A percentile compares a stretch with the other conserved stretches of the same genome.
These are phyloP conservation scores for Pterocles burchelli DNA, from an alignment of 2,113 vertebrate genomes.

Conservation along the genomic window DNA sequence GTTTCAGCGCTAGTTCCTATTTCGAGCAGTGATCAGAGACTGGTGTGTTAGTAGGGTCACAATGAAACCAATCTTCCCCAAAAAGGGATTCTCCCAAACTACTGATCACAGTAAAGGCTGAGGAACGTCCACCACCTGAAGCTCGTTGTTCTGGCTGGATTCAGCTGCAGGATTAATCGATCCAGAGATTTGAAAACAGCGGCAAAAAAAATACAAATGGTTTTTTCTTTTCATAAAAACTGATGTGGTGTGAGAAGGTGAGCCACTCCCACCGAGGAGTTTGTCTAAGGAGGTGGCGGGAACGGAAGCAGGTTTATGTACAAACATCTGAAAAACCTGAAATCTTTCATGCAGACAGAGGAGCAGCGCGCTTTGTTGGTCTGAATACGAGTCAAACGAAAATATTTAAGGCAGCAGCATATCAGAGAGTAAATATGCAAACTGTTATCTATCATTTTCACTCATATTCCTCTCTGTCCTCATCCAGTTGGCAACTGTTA, in stretches of 20 bases:
- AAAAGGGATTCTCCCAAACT: neutral
- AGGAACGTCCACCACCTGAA: neutral
- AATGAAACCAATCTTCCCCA: neutral
- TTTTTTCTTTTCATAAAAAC: neutral
- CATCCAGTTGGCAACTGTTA: neutral
- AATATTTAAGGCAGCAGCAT: neutral
- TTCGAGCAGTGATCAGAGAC: neutral
- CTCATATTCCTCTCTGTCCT: neutral
- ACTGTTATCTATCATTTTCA: neutral
- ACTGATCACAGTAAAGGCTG: neutral
- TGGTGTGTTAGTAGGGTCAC: neutral
- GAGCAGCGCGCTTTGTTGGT: neutral
- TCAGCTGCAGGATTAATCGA: neutral
- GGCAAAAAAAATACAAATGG: neutral
- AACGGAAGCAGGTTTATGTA: neutral
- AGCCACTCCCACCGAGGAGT: neutral
- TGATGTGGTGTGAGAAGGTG: neutral
- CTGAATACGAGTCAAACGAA: neutral
- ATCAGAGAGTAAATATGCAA: neutral
- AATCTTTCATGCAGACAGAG: no score
- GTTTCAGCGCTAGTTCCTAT: neutral
- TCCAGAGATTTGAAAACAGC: neutral
- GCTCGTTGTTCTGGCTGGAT: neutral
- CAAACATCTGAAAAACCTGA: neutral
- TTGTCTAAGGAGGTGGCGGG: neutral